phyloP scores from a whole-genome alignment of 1,140 invertebrate genomes.

The Drosophila murphyi region DNA sequence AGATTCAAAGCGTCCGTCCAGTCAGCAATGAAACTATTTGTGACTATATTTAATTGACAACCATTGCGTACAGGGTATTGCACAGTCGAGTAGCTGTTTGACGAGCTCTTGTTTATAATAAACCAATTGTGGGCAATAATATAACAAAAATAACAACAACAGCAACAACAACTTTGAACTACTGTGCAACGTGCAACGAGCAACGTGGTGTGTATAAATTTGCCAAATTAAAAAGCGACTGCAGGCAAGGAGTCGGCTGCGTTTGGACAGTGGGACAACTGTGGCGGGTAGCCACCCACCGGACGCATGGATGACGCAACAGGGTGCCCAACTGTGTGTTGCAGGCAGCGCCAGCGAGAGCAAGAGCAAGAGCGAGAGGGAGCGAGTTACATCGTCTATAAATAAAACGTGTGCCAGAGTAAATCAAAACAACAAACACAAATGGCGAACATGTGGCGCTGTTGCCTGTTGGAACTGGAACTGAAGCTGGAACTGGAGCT shows the following conservation, averaged over 20 bases:
- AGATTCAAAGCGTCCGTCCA: too few relatives aligned
- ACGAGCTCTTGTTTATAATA: conserved; percentile 15
- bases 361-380: neutral
- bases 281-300: conserved; percentile 62
- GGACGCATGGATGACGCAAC: conserved; percentile 77
- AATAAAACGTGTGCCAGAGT: conserved; percentile 71
- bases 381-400: conserved; percentile 60
- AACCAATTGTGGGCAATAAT: conserved; percentile 39
- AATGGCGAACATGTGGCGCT: conserved; percentile 69
- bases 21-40: too few relatives aligned
- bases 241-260: conserved; percentile 33
- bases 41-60: too few relatives aligned
- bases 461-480: conserved; percentile 7
- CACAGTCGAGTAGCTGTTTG: neutral
- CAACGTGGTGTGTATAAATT: conserved; percentile 74
- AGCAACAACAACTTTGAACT: conserved; percentile 52
- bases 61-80: conserved; percentile 1
- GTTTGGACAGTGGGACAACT: conserved; percentile 8
- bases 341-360: neutral
- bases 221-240: conserved; percentile 76
- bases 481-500: conserved; percentile 8
- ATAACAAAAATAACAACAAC: conserved; percentile 17
- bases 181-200: conserved; percentile 62
- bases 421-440: conserved; percentile 77
- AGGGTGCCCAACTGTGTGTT: conserved; percentile 55